Evolutionary conservation across 2,113 vertebrate genomes (phyloP), one percentile per base, ranked within the genome.

Genomic region (Barnardius zonarius): DNA sequence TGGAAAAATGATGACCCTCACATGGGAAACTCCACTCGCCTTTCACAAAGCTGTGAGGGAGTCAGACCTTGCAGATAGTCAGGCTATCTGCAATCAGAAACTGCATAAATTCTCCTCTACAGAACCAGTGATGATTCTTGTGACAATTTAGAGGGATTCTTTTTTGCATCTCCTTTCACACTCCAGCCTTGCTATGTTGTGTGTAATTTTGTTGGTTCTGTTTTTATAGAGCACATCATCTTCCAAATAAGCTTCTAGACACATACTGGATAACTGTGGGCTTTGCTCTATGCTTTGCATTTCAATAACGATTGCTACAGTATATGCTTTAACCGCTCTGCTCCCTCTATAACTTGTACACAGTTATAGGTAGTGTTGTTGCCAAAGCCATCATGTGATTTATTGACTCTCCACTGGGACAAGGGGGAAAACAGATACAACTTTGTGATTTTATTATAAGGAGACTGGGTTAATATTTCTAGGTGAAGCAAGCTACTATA

Each of bases 371-470:
- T 83, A 98, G 96, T 93, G 97, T 95, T 97, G 97, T 97, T 98
- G 98, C 98, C 98, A 98, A 98, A 98, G 98, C 98, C 97, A 97
- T 98, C 97, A 97, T 97, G 97, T 98, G 98, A 98, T 98, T 98
- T 98, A 98, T 98, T 98, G 98, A 97, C 97, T 97, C 98, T 98
- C 98, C 97, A 77, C 97, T 98, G 98, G 98, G 98, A 98, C 97
- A 97, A 97, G 98, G 95, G 97, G 97, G 97, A 98, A 96, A 97
- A 98, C 98, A 98, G 98, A 98, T 98, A 98, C 97, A 98, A 98
- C 98, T 98, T 98, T 98, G 98, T 98, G 98, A 98, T 98, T 98
- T 98, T 97, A 98, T 98, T 98, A 98, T 98, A 98, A 98, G 98
- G 98, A 98, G 98, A 97, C 98, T 98, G 98, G 97, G 97, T 97